Base-by-base conservation (phyloP, 2,888 invertebrate species). In the Lathronympha strigana region DNA sequence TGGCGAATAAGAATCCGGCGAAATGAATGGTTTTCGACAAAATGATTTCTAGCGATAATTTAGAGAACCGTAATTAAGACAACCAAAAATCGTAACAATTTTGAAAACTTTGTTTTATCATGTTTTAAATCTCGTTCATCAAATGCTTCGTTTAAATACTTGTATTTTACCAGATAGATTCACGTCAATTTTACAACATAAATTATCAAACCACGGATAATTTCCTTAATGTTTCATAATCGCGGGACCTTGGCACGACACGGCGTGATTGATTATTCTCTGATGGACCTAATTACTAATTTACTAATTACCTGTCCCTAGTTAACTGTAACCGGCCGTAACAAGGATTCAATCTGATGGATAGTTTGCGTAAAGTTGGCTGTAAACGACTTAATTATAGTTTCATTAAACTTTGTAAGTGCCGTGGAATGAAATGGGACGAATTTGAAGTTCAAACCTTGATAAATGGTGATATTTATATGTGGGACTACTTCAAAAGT, bases 231-330 rank as follows among this genome's bases (percentile, higher is more conserved):
- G 53, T 53, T 60, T 60, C 36, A 53, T 64, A 45, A 51, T 60
- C 17, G 25, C 60, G 47, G 38, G 43, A 31, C 47, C 55, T 51
- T 61, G 49, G 28, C 21, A 17, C 62, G 57, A 43, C 66, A 15
- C 9, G 45, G 8, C 31, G 45, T 63, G 67, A 67, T 67, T 67
- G 62, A 67, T 67, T 66, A 66, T 49, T 49, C 55, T 33, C 36
- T 61, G 49, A 61, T 49, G 61, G 51, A 13, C 60, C 54, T 64
- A 60, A 60, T 64, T 23, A 51, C 53, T 57, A 25, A 66, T 55
- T 61, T 55, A 50, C 66, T 62, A 67, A 67, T 67, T 51, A 67
- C 67, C 67, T 67, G 67, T 43, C 53, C 31, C 13, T 45, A 50
- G 61, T 54, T 43, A 54, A 36, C 45, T 28, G n/a, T 50, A 50